Base-by-base conservation (phyloP, 2,797 vertebrate species). In the Sebastes elongatus region DNA sequence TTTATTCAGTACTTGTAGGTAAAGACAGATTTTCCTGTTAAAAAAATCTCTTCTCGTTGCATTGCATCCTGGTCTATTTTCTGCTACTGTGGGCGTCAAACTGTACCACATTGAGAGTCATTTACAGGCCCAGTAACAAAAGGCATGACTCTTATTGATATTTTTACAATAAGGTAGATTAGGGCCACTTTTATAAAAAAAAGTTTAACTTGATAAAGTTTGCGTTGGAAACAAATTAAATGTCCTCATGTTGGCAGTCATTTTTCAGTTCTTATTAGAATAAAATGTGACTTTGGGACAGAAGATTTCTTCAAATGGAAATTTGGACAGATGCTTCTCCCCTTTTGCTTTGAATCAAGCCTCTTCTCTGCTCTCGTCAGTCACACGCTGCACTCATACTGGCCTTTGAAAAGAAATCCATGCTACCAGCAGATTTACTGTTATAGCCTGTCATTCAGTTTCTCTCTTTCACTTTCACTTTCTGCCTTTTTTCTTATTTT, bases 361-460 rank as follows among this genome's bases (percentile, higher is more conserved):
- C 11, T 25, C 25, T 64, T 75, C 55, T 79, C 64, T 71, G 42
- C 61, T 80, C 62, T 78, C 33, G 14, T 57, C 76, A 64, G 70
- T 81, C 71, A 23, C 23, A 22, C 1, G 3, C 61, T 75, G 13
- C 70, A 72, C 61, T 85, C 82, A 71, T 20, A 18, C 35, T 33
- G 60, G 81, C 75, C 86, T 88, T 71, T 73, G 76, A 86, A 76
- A 67, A 87, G 27, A 77, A 80, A 79, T 63, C 61, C 32, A 60
- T 60, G 35, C 33, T 61, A 71, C 64, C 38, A 60, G 35, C 75
- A 85, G 82, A 86, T 87, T 74, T 76, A 81, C 63, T 73, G 30
- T 76, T 84, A n/a, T 42, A 80, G 64, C 61, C 56, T 80, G 65
- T 84, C 81, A 81, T 72, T 78, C 57, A 38, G 30, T 67, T 59